Evolutionary conservation across 2,797 vertebrate genomes (phyloP).

Genomic region (Melopsittacus undulatus): DNA sequence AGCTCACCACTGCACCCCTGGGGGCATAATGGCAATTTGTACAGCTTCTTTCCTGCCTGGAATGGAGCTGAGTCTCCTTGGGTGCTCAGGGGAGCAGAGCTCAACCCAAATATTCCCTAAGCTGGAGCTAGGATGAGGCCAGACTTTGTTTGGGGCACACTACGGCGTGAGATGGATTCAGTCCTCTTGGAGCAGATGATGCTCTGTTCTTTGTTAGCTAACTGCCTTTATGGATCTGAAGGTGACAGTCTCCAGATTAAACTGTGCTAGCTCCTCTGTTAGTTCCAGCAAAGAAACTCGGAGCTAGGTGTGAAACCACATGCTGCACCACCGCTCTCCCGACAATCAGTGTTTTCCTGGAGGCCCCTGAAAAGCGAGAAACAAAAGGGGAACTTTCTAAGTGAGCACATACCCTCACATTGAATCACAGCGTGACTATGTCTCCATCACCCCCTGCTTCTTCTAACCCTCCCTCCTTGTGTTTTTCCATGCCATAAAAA

Average conservation of each 20-base stretch:
- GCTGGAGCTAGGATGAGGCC: neutral
- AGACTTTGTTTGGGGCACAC: neutral
- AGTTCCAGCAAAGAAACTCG: neutral
- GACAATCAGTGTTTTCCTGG: neutral
- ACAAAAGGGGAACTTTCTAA: rapidly evolving
- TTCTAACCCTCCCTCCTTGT: neutral
- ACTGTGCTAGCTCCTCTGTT: neutral
- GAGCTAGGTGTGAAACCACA: neutral
- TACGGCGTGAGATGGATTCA: neutral
- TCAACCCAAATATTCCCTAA: neutral
- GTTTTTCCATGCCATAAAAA: constrained; percentile 31
- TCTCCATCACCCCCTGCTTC: neutral
- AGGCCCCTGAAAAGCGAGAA: neutral
- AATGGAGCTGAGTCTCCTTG: neutral
- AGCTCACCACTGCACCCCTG: neutral
- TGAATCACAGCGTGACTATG: neutral
- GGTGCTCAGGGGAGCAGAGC: neutral
- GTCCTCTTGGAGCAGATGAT: neutral
- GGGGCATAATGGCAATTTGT: rapidly evolving
- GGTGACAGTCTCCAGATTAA: neutral
- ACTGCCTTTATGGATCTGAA: neutral
- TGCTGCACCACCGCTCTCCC: rapidly evolving
- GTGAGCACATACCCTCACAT: rapidly evolving
- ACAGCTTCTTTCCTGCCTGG: neutral
- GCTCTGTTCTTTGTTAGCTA: neutral